Conservation (phyloP, 92 coral and sea anemone species). For the Porites lobata region DNA sequence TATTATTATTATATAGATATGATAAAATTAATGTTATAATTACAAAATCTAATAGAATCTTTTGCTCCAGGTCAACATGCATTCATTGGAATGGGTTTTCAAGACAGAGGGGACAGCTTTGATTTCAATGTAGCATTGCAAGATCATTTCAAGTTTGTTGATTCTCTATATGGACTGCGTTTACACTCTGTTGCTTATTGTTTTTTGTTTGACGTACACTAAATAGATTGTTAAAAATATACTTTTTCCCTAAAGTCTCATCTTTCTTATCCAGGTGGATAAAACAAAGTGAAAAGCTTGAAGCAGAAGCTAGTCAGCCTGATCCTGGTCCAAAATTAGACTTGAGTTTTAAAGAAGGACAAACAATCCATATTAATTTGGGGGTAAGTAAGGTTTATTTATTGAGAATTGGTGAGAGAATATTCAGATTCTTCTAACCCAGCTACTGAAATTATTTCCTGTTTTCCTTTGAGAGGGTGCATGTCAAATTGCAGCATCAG, state of each 20-base stretch:
- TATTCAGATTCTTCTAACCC: too few relatives aligned
- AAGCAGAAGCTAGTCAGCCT: conserved; percentile 81
- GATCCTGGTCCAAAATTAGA: conserved; percentile 95
- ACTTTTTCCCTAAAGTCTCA: neutral
- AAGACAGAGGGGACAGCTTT: conserved; percentile 98
- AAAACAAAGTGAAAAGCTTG: conserved; percentile 85
- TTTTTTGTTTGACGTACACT: neutral
- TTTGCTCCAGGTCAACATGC: conserved; percentile 92
- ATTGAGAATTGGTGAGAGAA: too few relatives aligned
- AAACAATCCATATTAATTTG: conserved; percentile 93
- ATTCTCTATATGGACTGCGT: neutral
- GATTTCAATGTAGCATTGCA: conserved; percentile 98
- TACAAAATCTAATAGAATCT: neutral
- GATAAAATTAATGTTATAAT: too few relatives aligned
- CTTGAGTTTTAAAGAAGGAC: conserved; percentile 98
- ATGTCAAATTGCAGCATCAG: too few relatives aligned
- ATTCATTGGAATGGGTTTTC: conserved; percentile 98
- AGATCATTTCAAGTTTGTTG: conserved; percentile 97
- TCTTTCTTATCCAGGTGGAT: conserved; percentile 67
- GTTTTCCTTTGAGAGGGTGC: too few relatives aligned
- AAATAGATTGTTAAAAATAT: too few relatives aligned
- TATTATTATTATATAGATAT: neutral
- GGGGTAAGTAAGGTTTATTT: conserved; percentile 53
- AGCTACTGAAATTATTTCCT: too few relatives aligned
- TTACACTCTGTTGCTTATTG: neutral